phyloP scores from a whole-genome alignment of 2,113 vertebrate species.

The Toxotes chatareus region DNA sequence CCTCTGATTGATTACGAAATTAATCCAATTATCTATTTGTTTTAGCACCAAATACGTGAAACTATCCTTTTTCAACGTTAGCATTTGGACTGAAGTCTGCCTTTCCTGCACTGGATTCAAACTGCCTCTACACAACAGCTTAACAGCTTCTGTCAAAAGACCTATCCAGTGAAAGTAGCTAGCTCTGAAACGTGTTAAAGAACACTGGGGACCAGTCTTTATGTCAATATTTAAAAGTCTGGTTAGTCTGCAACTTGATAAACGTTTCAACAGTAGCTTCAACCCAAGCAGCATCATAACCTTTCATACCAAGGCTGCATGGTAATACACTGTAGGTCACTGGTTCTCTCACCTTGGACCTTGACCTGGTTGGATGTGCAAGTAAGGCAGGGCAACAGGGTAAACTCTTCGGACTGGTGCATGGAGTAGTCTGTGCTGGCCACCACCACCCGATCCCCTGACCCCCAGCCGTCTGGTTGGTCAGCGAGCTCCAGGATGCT shows the following conservation, averaged over 20 bases:
- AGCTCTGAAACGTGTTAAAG: neutral
- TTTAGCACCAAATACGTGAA: no score
- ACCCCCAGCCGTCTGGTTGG: conserved; percentile 88
- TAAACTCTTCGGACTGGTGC: conserved; percentile 96
- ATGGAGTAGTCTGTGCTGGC: conserved; percentile 97
- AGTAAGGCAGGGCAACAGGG: conserved; percentile 87
- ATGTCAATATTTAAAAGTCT: neutral
- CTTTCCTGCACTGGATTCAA: no score
- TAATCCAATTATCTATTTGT: neutral
- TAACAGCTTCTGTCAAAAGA: neutral
- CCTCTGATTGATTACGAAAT: neutral
- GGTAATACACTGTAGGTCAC: neutral
- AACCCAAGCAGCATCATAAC: neutral
- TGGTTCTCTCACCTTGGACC: conserved; percentile 88
- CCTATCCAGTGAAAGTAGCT: neutral
- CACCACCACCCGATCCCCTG: conserved; percentile 90
- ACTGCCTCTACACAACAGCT: no score
- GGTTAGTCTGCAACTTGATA: neutral
- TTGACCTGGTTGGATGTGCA: conserved; percentile 88
- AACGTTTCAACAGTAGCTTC: neutral
- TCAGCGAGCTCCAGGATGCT: conserved; percentile 90
- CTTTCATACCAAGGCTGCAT: neutral
- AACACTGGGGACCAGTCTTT: neutral
- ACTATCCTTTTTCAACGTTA: neutral
- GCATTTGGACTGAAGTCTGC: no score